Evolutionary conservation across 2,888 invertebrate species (phyloP).

Genomic region (Luffia ferchaultella): DNA sequence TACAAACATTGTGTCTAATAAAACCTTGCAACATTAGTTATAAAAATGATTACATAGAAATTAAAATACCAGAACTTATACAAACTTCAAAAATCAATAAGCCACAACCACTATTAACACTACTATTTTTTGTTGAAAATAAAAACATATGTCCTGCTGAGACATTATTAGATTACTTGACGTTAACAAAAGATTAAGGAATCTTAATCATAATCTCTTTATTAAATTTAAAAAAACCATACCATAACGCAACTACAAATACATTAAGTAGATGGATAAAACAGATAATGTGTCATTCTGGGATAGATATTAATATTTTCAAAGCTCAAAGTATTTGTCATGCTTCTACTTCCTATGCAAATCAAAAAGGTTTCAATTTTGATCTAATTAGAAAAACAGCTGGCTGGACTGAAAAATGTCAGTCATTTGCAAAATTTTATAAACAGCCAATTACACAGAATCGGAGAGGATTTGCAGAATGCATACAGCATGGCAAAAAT

Average conservation of each 20-base stretch:
- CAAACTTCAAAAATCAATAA: background rate
- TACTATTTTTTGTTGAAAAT: background rate
- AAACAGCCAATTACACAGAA: slow-evolving; percentile 1
- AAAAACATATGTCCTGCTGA: slow-evolving; percentile 2
- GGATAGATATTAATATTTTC: slow-evolving; percentile 7
- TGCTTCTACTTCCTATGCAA: slow-evolving; percentile 9
- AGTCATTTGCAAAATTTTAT: slow-evolving; percentile 5
- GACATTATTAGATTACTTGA: slow-evolving; percentile 2
- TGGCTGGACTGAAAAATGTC: slow-evolving; percentile 2
- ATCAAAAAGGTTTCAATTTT: slow-evolving; percentile 2
- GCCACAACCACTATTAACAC: background rate
- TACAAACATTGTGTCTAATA: slow-evolving; percentile 2
- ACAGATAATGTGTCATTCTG: slow-evolving; percentile 1
- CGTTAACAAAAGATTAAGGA: background rate
- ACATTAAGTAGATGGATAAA: slow-evolving; percentile 10
- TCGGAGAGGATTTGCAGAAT: too few relatives aligned
- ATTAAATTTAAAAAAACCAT: slow-evolving; percentile 6
- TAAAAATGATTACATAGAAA: too few relatives aligned
- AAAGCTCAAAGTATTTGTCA: too few relatives aligned
- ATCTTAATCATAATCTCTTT: slow-evolving; percentile 1
- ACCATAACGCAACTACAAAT: slow-evolving; percentile 4
- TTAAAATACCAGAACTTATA: background rate
- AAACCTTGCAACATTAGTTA: background rate
- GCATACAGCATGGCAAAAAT: too few relatives aligned
- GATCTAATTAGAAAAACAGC: slow-evolving; percentile 6